Evolutionary conservation across 2,797 vertebrate genomes (phyloP), one percentile per base, ranked within the genome.

Genomic region (Neopelma chrysocephalum): DNA sequence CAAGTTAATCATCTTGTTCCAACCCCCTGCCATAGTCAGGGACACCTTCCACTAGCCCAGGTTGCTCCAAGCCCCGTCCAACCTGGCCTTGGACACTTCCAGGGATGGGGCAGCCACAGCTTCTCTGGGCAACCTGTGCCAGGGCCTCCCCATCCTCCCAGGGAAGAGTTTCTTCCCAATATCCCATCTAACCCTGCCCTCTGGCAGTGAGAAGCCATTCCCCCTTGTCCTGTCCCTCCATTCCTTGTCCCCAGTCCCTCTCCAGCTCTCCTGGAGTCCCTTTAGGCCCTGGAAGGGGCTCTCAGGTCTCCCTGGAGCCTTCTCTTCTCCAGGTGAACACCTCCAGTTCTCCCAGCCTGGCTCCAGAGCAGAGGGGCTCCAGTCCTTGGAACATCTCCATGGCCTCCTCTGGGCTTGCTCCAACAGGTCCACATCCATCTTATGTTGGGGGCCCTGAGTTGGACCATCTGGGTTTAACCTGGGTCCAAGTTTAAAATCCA

Each of bases 1-100:
- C 38, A 31, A 15, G 20, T 61, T 47, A 48, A 53, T 34, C 32
- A 45, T 15, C 32, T 51, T 13, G 4, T n/a, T 45, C 64, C 27
- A 76, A 3, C 1, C 26, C 42, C 26, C 50, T 62, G 64, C 64
- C 56, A 50, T 21, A 22, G 17, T 7, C 48, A 82, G 56, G 32
- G 32, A 64, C 50, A 56, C 22, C 11, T 77, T 31, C 36, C 50
- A 18, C 0, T 6, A 3, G 0, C 0, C 16, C 43, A 51, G 23
- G 6, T 0, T 64, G 32, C 57, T 77, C 57, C 36, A 56, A 62
- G n/a, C 3, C 47, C 15, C 0, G 0, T 47, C 54, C 56, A 57
- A 0, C 15, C 47, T 32, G 11, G 32, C 3, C 27, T 29, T 43
- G 87, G 3, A 3, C 14, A 11, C 4, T 71, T 18, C 1, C 10